Base-by-base conservation (phyloP, 2,113 vertebrate species). In the Eulacestoma nigropectus region DNA sequence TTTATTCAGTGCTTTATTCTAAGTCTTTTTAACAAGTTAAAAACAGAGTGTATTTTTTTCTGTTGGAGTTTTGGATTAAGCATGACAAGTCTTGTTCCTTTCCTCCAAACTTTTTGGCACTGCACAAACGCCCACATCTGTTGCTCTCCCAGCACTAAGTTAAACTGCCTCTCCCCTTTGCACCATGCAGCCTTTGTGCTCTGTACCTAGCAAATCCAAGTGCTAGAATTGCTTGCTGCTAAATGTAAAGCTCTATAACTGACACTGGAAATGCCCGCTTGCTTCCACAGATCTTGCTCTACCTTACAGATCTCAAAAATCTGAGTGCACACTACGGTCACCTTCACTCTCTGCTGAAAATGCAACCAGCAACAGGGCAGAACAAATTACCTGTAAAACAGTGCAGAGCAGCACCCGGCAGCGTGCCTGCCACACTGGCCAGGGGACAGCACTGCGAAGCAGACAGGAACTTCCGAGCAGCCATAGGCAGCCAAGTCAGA, bases 381-480 rank as follows among this genome's bases (percentile, higher is more conserved):
- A 95, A 90, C 59, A 39, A 69, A 75, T 73, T 69, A 82, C 25
- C 52, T 10, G 1, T 37, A 3, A 9, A 57, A 35, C 39, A 74
- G 65, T 0, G 0, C 23, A 65, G 62, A 85, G 91, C 69, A 67
- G 33, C 76, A 72, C 53, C 55, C 47, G 1, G 1, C 57, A 69
- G 27, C 1, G 29, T 82, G 44, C 52, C 49, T 0, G 14, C 16
- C 18, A 41, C 56, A 9, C 30, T 1, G 5, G 39, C 52, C 56
- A 50, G 67, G 33, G 60, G 18, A 90, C 63, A 56, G 80, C 55
- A 41, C 26, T 1, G 0, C 2, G 0, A 19, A 47, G 41, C 57
- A 63, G 53, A 33, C 0, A 0, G 23, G 17, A 29, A 41, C 77
- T 69, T 73, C 2, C 0, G 0, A 77, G 55, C 33, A 73, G n/a